Percentiles rank a stretch among this genome's conserved stretches.
phyloP scores from a whole-genome alignment of 2,113 vertebrate genomes.

The Macroglossus sobrinus region DNA sequence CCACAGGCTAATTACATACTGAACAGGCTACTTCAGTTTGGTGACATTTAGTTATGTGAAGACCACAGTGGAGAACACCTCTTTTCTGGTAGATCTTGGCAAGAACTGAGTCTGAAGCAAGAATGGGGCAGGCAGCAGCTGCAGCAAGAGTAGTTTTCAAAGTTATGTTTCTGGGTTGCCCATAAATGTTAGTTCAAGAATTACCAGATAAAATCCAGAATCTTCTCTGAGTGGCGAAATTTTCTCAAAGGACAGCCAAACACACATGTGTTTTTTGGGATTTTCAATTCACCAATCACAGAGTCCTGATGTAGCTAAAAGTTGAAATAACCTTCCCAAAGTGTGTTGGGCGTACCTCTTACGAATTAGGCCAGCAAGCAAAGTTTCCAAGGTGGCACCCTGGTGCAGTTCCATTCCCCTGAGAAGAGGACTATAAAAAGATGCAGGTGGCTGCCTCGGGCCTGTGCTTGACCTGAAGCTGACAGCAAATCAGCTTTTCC shows the following conservation, averaged over 20 bases:
- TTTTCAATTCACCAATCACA: slow-evolving; percentile 14
- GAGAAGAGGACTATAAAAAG: neutral
- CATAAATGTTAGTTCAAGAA: neutral
- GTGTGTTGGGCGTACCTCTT: neutral
- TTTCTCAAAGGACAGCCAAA: neutral
- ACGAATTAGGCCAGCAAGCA: neutral
- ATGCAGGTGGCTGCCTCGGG: neutral
- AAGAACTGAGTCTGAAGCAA: neutral
- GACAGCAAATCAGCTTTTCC: neutral
- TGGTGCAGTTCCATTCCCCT: neutral
- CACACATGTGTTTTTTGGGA: neutral
- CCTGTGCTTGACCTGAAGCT: neutral
- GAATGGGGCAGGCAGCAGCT: neutral
- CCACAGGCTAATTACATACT: neutral
- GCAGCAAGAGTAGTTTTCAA: neutral
- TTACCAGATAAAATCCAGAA: neutral
- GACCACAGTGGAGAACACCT: neutral
- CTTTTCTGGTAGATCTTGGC: neutral
- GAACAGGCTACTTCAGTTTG: neutral
- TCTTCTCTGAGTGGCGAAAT: neutral
- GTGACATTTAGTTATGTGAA: neutral
- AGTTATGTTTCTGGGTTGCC: neutral
- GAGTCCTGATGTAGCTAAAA: slow-evolving; percentile 11
- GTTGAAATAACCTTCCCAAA: slow-evolving; percentile 31
- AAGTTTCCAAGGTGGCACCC: neutral